Conservation (phyloP, 1,140 invertebrate species). For the Grapholita molesta region DNA sequence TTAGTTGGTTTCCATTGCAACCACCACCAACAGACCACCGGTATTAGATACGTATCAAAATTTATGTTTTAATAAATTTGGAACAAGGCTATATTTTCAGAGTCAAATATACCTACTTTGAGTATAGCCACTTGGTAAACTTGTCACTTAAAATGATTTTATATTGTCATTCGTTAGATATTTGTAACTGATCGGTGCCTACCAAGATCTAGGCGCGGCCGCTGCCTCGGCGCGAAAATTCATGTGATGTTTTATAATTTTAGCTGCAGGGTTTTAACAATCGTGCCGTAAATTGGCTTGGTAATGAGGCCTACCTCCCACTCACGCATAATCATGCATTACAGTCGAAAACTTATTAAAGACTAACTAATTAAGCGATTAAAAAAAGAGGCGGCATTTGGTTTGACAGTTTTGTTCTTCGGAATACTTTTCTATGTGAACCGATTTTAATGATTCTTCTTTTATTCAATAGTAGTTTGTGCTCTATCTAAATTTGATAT, state of each 20-base stretch:
- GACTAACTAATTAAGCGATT: too few relatives aligned
- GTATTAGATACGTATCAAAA: neutral
- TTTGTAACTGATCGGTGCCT: neutral
- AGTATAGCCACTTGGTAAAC: neutral
- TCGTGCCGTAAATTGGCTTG: neutral
- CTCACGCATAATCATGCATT: neutral
- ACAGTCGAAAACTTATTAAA: too few relatives aligned
- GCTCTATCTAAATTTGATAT: too few relatives aligned
- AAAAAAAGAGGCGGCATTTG: too few relatives aligned
- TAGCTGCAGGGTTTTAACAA: neutral
- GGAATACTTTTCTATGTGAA: too few relatives aligned
- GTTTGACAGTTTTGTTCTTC: too few relatives aligned
- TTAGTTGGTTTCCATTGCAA: neutral
- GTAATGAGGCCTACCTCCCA: neutral
- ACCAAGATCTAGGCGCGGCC: neutral
- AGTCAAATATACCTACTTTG: neutral
- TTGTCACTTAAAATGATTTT: neutral
- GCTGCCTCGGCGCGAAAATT: neutral
- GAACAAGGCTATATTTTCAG: neutral
- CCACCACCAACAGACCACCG: neutral
- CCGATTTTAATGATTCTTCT: too few relatives aligned
- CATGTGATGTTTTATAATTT: neutral
- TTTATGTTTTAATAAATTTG: neutral
- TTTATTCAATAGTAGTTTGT: too few relatives aligned
- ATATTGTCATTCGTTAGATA: constrained; percentile 4